Base-by-base conservation (phyloP, 2,888 invertebrate genomes). In the Glaucopsyche alexis region DNA sequence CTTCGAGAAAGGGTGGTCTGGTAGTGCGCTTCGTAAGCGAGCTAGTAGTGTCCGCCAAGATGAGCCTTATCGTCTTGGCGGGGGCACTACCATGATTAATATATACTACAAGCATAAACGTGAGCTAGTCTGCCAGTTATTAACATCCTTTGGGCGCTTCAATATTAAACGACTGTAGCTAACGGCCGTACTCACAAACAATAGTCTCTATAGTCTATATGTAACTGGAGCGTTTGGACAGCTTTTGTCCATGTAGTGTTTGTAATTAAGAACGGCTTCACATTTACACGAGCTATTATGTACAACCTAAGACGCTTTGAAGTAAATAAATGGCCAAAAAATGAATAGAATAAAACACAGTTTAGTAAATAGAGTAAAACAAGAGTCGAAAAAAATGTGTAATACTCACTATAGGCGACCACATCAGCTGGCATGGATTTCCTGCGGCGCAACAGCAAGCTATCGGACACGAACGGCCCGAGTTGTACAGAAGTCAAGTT, bases 341-440 rank as follows among this genome's bases (percentile, higher is more conserved):
- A n/a, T 42, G 7, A 4, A 42, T 42, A 42, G 7, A 6, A 6
- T 7, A 42, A 42, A 29, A 29, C 29, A 29, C 7, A 42, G 6
- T 42, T 42, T 0, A 42, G 42, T 42, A 42, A 4, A 42, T 42
- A 42, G 7, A 6, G 4, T 7, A 42, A 42, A 29, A 29, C 29
- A 29, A 29, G 7, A 42, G 1, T 42, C 1, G 74, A 42, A 72
- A 4, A 7, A 14, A 67, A 40, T 4, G 50, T 50, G 45, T 69
- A 8, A 72, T 73, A 79, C 83, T 85, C 79, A 89, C 87, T 76
- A 66, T 78, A 80, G n/a, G 78, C 74, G 47, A 82, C 73, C 4
- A 80, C 78, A 7, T 88, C 88, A 13, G 86, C 76, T 0, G 90
- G 89, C 88, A 89, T 87, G 0, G 91, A 90, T 73, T 87, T 87